Evolutionary conservation across 2,113 vertebrate genomes (phyloP), one percentile per base, ranked within the genome.

Genomic region (Cyprinodon brontotheroides): DNA sequence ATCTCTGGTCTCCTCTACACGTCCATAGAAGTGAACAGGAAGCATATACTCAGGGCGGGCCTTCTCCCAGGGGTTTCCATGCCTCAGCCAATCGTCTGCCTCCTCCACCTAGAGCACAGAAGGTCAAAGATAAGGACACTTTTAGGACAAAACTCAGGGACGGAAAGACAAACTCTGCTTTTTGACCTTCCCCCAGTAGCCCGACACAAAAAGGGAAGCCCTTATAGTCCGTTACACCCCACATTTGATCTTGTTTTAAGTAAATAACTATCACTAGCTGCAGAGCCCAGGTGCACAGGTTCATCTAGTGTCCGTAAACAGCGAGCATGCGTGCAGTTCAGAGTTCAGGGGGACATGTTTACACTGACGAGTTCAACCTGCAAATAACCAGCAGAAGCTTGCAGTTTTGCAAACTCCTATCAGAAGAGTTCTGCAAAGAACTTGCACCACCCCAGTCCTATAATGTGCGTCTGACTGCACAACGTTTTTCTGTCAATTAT

Each of bases 1-100:
- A 0, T 91, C 65, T 29, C 79, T 86, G 0, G 94, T 88, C 70
- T 96, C 90, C 68, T 96, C 96, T 4, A 99, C 95, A 0, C 81
- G 93, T 10, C 98, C 98, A 0, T 98, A 99, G 92, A 96, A 99
- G 88, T 98, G 97, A 59, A 99, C 97, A 0, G 98, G 98, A 72
- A 99, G 82, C 97, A 97, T 98, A 93, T 96, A 99, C 82, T 99
- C 97, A 0, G 97, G 98, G 0, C 98, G 96, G 2, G 97, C 94
- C 70, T 99, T 99, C 90, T 99, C 98, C 98, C 98, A 99, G 1
- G 98, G 98, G 81, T 99, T 99, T 29, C 98, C 98, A 0, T 98
- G 93, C 74, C 97, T 91, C 74, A 99, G 95, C 98, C 98, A 99
- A 80, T 99, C 97, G 6, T 99, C 98, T 0, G 98, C 97, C 83